Evolutionary conservation across 2,113 vertebrate genomes (phyloP).

Genomic region (Heloderma charlesbogerti): DNA sequence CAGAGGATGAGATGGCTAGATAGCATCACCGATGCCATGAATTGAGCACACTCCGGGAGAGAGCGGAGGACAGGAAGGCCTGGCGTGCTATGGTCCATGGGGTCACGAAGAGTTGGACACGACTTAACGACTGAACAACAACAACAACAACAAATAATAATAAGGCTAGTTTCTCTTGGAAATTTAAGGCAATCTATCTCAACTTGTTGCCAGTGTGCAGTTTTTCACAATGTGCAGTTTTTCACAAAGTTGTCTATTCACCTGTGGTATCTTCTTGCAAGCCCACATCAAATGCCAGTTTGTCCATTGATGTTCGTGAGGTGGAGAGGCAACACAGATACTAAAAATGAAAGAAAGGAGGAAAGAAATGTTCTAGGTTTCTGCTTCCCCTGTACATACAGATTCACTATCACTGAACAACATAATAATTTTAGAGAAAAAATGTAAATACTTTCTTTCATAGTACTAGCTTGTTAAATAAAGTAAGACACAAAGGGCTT

Average conservation of each 20-base stretch:
- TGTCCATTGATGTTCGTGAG: slow-evolving; percentile 95
- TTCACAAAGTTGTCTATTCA: slow-evolving; percentile 53
- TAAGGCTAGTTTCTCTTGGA: not conserved
- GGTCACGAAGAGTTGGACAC: too few species aligned
- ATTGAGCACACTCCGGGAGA: too few species aligned
- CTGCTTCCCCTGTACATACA: not conserved
- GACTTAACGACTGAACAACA: too few species aligned
- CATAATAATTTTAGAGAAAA: not conserved
- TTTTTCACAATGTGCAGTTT: not conserved
- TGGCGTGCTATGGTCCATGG: too few species aligned
- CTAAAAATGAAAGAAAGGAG: slow-evolving; percentile 72
- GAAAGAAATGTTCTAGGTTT: not conserved
- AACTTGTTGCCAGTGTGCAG: not conserved
- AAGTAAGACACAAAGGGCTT: not conserved
- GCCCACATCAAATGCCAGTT: slow-evolving; percentile 95
- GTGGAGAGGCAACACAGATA: slow-evolving; percentile 95
- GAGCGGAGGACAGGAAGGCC: too few species aligned
- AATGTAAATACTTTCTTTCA: not conserved
- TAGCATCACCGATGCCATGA: too few species aligned
- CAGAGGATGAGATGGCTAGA: too few species aligned
- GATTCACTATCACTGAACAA: not conserved
- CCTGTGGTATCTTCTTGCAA: slow-evolving; percentile 95
- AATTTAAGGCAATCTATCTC: not conserved
- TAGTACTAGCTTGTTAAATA: not conserved
- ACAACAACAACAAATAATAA: not conserved